Evolutionary conservation across 1,140 invertebrate species (phyloP).

Genomic region (Amyelois transitella): DNA sequence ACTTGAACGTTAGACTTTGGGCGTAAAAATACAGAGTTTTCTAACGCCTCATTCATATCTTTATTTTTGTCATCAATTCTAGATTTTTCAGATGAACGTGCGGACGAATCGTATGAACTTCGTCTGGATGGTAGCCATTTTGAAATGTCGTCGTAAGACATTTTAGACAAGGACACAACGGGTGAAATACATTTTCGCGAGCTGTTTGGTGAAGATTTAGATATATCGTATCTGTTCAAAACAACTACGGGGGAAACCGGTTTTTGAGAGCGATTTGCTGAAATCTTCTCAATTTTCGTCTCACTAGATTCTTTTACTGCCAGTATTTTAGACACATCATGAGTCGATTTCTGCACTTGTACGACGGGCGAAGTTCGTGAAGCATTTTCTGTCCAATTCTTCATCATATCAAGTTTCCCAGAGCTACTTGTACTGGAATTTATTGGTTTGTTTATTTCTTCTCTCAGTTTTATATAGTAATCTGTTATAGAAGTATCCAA

Average conservation of each 20-base stretch:
- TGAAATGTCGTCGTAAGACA: conserved; percentile 28
- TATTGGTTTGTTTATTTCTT: conserved; percentile 13
- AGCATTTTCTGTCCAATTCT: background rate
- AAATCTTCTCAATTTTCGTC: background rate
- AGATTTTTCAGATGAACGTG: background rate
- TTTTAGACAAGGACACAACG: conserved; percentile 23
- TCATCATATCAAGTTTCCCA: background rate
- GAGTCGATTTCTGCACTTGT: background rate
- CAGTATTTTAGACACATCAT: background rate
- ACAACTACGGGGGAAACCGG: no score
- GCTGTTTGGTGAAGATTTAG: background rate
- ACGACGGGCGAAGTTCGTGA: background rate
- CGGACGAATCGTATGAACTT: background rate
- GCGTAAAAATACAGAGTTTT: background rate
- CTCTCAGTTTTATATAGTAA: conserved; percentile 30
- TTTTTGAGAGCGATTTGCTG: background rate
- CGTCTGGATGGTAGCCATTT: conserved; percentile 25
- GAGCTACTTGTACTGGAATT: background rate
- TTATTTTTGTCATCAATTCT: background rate
- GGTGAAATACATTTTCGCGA: conserved; percentile 13
- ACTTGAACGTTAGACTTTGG: background rate
- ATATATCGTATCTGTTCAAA: background rate
- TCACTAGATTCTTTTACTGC: conserved; percentile 4
- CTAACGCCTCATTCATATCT: background rate
- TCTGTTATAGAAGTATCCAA: conserved; percentile 27